phyloP scores from a whole-genome alignment of 2,113 vertebrate species.

The Psilopsiagon aurifrons region DNA sequence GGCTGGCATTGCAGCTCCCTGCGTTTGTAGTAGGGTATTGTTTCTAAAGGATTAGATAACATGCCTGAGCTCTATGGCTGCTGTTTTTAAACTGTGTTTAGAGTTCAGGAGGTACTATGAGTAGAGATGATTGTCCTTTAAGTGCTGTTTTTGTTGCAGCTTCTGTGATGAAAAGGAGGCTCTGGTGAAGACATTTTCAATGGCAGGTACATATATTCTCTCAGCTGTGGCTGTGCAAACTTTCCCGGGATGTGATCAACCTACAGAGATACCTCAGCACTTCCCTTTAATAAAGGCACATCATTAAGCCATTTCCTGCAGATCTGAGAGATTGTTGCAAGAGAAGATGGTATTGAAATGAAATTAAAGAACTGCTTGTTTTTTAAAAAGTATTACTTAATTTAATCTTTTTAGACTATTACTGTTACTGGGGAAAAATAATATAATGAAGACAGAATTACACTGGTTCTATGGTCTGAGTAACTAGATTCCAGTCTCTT shows the following conservation, averaged over 20 bases:
- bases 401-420: conserved; percentile 63
- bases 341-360: conserved; percentile 51
- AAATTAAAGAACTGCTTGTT: conserved; percentile 64
- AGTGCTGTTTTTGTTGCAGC: conserved; percentile 37
- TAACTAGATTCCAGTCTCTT: conserved; percentile 20
- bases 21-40: conserved; percentile 21
- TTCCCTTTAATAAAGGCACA: conserved; percentile 39
- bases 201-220: neutral
- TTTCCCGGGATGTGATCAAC: conserved; percentile 18
- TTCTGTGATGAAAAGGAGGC: conserved; percentile 7
- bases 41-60: conserved; percentile 53
- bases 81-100: conserved; percentile 44
- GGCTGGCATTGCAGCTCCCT: neutral
- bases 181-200: neutral
- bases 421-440: conserved; percentile 46
- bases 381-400: conserved; percentile 37
- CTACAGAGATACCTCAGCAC: neutral
- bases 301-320: conserved; percentile 53
- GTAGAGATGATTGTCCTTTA: conserved; percentile 48
- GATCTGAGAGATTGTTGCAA: conserved; percentile 51
- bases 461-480: conserved; percentile 7
- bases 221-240: neutral
- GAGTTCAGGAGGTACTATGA: conserved; percentile 35
- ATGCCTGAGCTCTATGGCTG: neutral
- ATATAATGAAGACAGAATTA: conserved; percentile 61